phyloP scores from a whole-genome alignment of 2,113 vertebrate genomes.

The Leucosticte australis region DNA sequence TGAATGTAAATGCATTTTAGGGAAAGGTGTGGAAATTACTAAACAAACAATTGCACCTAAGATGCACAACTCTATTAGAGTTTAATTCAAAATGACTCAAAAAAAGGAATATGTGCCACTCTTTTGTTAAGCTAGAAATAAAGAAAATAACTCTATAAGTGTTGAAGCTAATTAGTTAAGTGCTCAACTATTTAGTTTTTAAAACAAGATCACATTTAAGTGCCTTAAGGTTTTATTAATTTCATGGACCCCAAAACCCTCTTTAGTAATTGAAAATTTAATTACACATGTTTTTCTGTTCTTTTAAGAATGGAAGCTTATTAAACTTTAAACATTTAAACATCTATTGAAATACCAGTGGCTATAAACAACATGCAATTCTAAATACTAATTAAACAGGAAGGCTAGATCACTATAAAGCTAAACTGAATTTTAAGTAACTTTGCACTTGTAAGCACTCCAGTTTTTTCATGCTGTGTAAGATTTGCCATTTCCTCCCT shows the following conservation, averaged over 20 bases:
- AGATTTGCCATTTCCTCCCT: constrained; percentile 19
- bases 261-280: constrained; percentile 75
- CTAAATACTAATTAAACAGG: constrained; percentile 75
- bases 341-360: constrained; percentile 74
- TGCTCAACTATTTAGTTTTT: constrained; percentile 57
- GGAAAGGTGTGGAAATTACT: background rate
- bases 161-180: constrained; percentile 63
- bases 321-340: constrained; percentile 77
- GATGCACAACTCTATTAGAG: background rate
- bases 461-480: background rate
- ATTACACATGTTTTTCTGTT: constrained; percentile 71
- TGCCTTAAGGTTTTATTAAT: constrained; percentile 78
- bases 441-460: constrained; percentile 45
- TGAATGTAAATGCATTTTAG: background rate
- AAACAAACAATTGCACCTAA: background rate
- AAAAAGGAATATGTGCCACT: background rate
- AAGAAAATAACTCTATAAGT: constrained; percentile 26
- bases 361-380: constrained; percentile 70
- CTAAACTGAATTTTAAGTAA: constrained; percentile 79
- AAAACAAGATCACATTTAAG: constrained; percentile 66
- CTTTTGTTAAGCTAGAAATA: constrained; percentile 40
- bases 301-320: constrained; percentile 69
- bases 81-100: background rate
- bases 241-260: constrained; percentile 15
- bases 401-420: constrained; percentile 68